Base-by-base conservation (phyloP, 1,140 invertebrate genomes). In the Ooceraea biroi region DNA sequence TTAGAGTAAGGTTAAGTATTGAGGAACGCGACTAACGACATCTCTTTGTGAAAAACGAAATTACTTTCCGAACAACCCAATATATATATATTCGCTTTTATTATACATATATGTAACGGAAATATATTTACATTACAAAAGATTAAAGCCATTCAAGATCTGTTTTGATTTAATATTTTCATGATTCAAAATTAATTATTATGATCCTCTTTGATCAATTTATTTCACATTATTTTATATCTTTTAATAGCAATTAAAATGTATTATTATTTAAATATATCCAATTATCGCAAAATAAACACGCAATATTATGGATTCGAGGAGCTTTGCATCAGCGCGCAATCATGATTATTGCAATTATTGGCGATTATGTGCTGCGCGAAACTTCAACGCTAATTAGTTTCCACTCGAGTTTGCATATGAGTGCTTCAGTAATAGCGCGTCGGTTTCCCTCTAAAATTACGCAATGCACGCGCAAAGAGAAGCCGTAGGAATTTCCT, bases 361-460 rank as follows among this genome's bases (percentile, higher is more conserved):
- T 52, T 36, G 4, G 12, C 17, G 14, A 77, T 17, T 50, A 36
- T 22, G 27, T 8, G 19, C 52, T 5, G 4, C 27, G 22, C 7
- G 12, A 61, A 61, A 48, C 22, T 61, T 48, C 2, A 46, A n/a
- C n/a, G 48, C 48, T 71, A 71, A 61, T 76, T 76, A 76, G 5
- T 46, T 60, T 60, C 22, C 41, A 61, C 25, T 30, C 14, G 57
- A 61, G 22, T 60, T 74, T 57, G 55, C 57, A 30, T 57, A 30
- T 46, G 41, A 61, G 11, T 50, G 57, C 57, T 19, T 19, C 25
- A 2, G 36, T 36, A 76, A 76, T 30, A 7, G 17, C 25, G 57
- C 14, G 11, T 65, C 48, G 52, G 36, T 66, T 77, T 27, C 7
- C 36, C 58, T 65, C 48, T 87, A 69, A n/a, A n/a, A 74, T 85